A percentile compares a stretch with the other conserved stretches of the same genome.
Evolutionary conservation across 2,113 vertebrate genomes (phyloP).

Genomic region (Gymnarchus niloticus): DNA sequence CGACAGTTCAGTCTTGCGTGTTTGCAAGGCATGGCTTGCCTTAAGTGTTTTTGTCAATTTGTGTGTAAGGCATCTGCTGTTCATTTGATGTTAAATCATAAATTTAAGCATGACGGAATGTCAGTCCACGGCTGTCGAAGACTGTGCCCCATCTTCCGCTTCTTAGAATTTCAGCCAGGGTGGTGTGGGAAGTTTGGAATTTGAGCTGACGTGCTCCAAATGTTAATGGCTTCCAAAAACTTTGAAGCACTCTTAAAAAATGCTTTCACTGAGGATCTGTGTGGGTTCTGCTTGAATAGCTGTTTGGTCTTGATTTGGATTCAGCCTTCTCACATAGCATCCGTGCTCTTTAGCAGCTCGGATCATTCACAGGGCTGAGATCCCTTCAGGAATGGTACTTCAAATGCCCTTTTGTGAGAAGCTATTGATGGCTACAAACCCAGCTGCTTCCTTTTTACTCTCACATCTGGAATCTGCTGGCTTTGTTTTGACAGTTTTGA

Average conservation of each 20-base stretch:
- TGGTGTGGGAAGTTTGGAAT: constrained; percentile 6
- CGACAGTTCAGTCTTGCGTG: too few species aligned
- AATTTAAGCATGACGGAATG: background rate
- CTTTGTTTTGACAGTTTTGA: background rate
- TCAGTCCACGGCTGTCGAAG: background rate
- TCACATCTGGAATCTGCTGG: background rate
- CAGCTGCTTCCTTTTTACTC: background rate
- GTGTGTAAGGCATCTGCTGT: background rate
- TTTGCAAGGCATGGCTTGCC: background rate
- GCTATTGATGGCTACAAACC: background rate
- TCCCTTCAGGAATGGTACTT: background rate
- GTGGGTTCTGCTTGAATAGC: background rate
- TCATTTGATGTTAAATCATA: background rate
- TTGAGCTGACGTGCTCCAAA: background rate
- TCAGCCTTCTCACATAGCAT: background rate
- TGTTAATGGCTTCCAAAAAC: constrained; percentile 1
- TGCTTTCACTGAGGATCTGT: background rate
- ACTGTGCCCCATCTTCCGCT: background rate
- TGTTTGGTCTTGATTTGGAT: background rate
- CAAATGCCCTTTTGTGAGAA: background rate
- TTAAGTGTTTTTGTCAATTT: background rate
- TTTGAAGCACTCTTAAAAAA: background rate
- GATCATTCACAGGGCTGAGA: background rate
- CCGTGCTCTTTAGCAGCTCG: background rate
- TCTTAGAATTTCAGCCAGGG: background rate